phyloP scores from a whole-genome alignment of 1,140 invertebrate genomes.

The Dryas iulia region DNA sequence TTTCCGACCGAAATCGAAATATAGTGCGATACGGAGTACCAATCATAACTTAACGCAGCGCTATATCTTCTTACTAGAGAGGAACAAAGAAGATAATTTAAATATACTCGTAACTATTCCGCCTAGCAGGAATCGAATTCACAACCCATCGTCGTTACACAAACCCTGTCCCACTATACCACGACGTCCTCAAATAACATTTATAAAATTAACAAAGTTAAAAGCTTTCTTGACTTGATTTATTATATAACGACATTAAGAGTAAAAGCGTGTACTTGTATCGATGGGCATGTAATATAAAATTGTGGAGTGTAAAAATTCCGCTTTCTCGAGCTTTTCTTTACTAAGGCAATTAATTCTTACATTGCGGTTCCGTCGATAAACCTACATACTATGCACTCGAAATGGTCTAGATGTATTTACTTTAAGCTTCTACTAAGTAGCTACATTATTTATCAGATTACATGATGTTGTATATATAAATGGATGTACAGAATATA shows the following conservation, averaged over 20 bases:
- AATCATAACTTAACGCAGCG: no score
- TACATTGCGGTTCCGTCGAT: neutral
- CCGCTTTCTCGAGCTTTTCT: neutral
- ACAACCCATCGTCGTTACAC: no score
- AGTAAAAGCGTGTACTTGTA: neutral
- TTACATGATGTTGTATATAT: neutral
- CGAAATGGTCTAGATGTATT: neutral
- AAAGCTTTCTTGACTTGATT: neutral
- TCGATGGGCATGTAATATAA: neutral
- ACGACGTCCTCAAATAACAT: no score
- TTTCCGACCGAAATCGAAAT: no score
- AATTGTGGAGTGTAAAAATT: neutral
- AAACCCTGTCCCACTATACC: no score
- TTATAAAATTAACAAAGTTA: neutral
- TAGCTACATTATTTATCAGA: neutral
- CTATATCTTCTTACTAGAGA: no score
- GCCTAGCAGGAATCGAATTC: no score
- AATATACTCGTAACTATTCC: no score
- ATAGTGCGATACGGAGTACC: no score
- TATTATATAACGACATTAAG: neutral
- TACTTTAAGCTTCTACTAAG: neutral
- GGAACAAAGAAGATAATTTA: no score
- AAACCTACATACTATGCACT: neutral
- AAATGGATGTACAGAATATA: neutral
- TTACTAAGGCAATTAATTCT: neutral